These are phyloP conservation scores for Poeciliopsis paucimaculata DNA, from an alignment of 2,797 vertebrate species.

Conservation along the genomic window DNA sequence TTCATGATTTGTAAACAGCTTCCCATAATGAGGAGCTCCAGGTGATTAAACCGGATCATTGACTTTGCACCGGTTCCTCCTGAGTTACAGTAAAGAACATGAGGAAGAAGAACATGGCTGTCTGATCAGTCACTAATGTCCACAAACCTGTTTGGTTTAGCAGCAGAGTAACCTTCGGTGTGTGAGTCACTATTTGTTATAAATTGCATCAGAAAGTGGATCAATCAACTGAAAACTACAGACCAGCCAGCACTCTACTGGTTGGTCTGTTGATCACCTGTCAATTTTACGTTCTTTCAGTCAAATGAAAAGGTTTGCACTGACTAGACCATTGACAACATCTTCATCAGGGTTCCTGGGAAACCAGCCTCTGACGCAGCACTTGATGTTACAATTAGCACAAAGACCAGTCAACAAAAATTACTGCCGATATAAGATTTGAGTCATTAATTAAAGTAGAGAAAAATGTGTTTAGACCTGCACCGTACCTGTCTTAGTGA, in stretches of 20 bases:
- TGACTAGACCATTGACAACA: not conserved
- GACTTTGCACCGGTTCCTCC: not conserved
- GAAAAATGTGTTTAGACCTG: constrained; percentile 40
- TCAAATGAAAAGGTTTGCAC: not conserved
- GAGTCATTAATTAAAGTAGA: constrained; percentile 35
- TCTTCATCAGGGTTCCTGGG: not conserved
- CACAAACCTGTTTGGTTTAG: not conserved
- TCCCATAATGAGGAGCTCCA: not conserved
- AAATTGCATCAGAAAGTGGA: not conserved
- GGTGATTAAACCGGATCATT: not conserved
- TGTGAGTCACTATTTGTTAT: not conserved
- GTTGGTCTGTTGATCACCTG: not conserved
- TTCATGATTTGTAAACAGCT: not conserved
- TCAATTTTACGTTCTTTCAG: not conserved
- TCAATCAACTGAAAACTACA: not conserved
- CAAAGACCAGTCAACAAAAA: not conserved
- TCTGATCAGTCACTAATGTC: not conserved
- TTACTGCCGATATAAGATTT: constrained; percentile 9
- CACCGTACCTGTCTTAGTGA: not conserved
- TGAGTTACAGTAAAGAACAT: not conserved
- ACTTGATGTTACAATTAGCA: constrained; percentile 20
- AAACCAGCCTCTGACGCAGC: constrained; percentile 7
- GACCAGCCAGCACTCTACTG: not conserved
- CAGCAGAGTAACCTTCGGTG: not conserved
- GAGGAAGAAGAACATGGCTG: not conserved